A percentile compares a stretch with the other conserved stretches of the same genome.
Conservation (phyloP, 2,113 vertebrate genomes). For the Candoia aspera region DNA sequence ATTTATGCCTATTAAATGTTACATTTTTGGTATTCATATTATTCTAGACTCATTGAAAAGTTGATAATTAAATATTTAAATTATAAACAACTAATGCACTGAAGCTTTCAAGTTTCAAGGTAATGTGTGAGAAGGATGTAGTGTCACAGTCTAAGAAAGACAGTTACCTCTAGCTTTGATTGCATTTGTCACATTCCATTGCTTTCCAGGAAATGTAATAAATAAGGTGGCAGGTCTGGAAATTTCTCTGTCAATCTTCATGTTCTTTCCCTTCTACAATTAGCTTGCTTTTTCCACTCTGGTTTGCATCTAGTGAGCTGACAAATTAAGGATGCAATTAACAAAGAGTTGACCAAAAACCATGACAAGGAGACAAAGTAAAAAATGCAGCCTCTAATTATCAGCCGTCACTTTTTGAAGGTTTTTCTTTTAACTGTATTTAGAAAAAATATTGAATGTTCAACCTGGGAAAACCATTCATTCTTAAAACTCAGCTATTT, state of each 20-base stretch:
- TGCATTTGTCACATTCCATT: slow-evolving; percentile 35
- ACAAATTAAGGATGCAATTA: slow-evolving; percentile 29
- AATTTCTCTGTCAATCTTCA: not conserved
- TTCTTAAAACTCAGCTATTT: not conserved
- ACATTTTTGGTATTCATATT: not conserved
- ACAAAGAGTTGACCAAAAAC: slow-evolving; percentile 2
- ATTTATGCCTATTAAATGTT: not conserved
- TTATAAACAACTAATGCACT: slow-evolving; percentile 1
- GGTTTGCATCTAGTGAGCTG: not conserved
- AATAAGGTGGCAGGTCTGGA: not conserved
- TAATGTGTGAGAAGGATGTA: slow-evolving; percentile 19
- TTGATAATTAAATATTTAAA: slow-evolving; percentile 3
- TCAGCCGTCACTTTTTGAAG: not conserved
- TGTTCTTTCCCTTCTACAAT: slow-evolving; percentile 11
- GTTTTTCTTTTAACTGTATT: not conserved
- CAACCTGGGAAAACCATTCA: not conserved
- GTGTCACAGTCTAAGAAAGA: slow-evolving; percentile 7
- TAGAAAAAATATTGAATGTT: not conserved
- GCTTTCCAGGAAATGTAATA: slow-evolving; percentile 33
- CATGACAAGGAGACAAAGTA: not conserved
- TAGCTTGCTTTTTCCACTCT: slow-evolving; percentile 5
- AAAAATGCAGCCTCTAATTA: slow-evolving; percentile 3
- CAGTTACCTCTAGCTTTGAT: slow-evolving; percentile 28
- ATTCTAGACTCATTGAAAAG: not conserved
- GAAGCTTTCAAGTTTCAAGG: not conserved